A percentile compares a stretch with the other conserved stretches of the same genome.
These are phyloP conservation scores for Aurelia sp. DNA, from an alignment of 30 jellyfish, hydroid and myxozoan genomes.

Conservation along the genomic window DNA sequence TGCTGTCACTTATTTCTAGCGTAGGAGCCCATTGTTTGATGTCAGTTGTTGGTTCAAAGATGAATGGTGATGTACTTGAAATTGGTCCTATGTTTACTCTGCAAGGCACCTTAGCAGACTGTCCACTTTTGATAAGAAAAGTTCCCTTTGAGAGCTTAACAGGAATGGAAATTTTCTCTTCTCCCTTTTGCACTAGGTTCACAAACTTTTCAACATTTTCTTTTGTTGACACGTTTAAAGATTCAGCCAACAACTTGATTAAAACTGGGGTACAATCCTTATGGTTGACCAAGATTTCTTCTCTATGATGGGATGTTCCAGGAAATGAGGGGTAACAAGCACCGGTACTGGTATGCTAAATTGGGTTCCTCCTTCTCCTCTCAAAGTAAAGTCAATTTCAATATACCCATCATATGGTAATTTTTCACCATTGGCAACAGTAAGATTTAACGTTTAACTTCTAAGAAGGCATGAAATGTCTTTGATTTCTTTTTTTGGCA, in stretches of 20 bases:
- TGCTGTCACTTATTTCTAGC: neutral
- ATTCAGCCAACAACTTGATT: neutral
- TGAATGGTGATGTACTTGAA: neutral
- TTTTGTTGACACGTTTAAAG: neutral
- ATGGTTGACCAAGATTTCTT: conserved; percentile 10
- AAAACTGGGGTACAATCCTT: neutral
- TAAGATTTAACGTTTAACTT: neutral
- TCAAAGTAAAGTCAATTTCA: conserved; percentile 17
- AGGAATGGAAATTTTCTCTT: neutral
- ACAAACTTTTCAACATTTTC: conserved; percentile 4
- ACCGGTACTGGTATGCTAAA: conserved; percentile 28
- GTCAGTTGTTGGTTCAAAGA: conserved; percentile 5
- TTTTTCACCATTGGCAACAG: conserved; percentile 43
- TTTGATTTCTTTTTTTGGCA: neutral
- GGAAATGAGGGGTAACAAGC: conserved; percentile 5
- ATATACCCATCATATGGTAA: conserved; percentile 34
- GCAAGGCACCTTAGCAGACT: neutral
- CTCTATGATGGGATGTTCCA: conserved; percentile 38
- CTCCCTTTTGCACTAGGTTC: neutral
- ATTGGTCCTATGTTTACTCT: conserved; percentile 15
- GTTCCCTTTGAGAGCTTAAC: conserved; percentile 12
- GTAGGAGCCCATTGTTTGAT: neutral
- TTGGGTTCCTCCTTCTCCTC: neutral
- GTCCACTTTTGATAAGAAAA: conserved; percentile 7
- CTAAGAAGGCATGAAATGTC: neutral